Evolutionary conservation across 2,888 invertebrate species (phyloP).

Genomic region (Trileptium ribeirensis): DNA sequence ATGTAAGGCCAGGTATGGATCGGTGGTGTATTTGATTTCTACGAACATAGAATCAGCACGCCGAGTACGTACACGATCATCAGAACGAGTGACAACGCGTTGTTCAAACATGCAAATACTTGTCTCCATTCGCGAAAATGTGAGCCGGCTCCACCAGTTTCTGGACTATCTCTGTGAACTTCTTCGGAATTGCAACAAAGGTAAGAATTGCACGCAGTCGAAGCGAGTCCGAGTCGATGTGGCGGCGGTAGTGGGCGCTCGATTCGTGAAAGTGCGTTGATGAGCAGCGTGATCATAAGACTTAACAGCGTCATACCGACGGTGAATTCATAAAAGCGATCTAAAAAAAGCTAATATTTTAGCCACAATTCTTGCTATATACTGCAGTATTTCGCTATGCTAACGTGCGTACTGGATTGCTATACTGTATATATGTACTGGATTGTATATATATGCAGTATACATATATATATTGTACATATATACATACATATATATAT

Average conservation of each 20-base stretch:
- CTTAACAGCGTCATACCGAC: constrained; percentile 41
- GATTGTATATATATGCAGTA: too few relatives aligned
- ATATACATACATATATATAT: too few relatives aligned
- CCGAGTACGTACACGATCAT: constrained; percentile 26
- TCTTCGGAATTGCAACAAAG: constrained; percentile 17
- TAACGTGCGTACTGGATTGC: too few relatives aligned
- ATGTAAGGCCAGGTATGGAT: too few relatives aligned
- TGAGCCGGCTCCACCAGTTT: background rate
- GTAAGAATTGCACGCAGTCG: constrained; percentile 20
- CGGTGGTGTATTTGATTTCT: background rate
- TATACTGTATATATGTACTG: too few relatives aligned
- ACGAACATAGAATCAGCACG: constrained; percentile 11
- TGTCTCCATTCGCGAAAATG: constrained; percentile 18
- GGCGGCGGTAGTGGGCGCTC: constrained; percentile 43
- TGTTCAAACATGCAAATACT: constrained; percentile 23
- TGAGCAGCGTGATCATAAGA: constrained; percentile 43
- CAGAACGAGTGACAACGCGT: constrained; percentile 5
- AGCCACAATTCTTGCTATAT: too few relatives aligned
- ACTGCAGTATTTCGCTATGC: too few relatives aligned
- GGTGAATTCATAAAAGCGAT: constrained; percentile 45
- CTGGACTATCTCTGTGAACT: background rate
- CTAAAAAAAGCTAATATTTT: too few relatives aligned
- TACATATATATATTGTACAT: too few relatives aligned
- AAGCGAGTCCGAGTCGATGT: constrained; percentile 21
- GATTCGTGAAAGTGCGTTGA: constrained; percentile 40